Conservation (phyloP, 2,888 invertebrate species). For the Escarpia spicata region DNA sequence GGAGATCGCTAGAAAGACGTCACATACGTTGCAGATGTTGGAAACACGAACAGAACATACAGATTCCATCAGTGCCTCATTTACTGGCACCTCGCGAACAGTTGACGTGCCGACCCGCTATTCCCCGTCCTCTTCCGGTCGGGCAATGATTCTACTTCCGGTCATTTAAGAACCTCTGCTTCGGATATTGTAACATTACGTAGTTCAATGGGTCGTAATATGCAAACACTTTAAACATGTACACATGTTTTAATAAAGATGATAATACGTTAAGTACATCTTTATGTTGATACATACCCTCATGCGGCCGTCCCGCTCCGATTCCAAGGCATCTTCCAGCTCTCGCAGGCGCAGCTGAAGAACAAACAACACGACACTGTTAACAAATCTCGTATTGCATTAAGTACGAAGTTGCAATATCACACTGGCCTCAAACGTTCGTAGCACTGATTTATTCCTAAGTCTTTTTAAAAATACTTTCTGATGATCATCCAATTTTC, state of each 20-base stretch:
- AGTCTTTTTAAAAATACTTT: too few species aligned
- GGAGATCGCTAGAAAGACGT: background rate
- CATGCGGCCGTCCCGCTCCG: conserved; percentile 98
- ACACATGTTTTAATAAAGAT: too few species aligned
- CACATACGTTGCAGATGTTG: background rate
- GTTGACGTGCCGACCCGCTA: background rate
- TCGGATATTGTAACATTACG: background rate
- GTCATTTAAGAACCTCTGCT: background rate
- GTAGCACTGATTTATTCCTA: too few species aligned
- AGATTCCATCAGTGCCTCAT: background rate
- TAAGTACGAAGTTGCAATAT: too few species aligned
- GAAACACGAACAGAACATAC: background rate
- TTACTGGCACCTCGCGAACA: background rate
- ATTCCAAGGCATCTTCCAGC: conserved; percentile 99
- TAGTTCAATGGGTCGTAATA: background rate
- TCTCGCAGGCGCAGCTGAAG: conserved; percentile 98
- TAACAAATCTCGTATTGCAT: background rate
- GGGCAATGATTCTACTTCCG: background rate
- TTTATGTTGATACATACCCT: conserved; percentile 81
- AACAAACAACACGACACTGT: background rate
- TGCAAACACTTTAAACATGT: too few species aligned
- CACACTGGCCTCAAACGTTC: too few species aligned
- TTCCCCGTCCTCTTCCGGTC: background rate
- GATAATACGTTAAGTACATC: too few species aligned
- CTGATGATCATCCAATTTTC: too few species aligned